Evolutionary conservation across 2,797 vertebrate species (phyloP).

Genomic region (Melanotaenia trifasciata): DNA sequence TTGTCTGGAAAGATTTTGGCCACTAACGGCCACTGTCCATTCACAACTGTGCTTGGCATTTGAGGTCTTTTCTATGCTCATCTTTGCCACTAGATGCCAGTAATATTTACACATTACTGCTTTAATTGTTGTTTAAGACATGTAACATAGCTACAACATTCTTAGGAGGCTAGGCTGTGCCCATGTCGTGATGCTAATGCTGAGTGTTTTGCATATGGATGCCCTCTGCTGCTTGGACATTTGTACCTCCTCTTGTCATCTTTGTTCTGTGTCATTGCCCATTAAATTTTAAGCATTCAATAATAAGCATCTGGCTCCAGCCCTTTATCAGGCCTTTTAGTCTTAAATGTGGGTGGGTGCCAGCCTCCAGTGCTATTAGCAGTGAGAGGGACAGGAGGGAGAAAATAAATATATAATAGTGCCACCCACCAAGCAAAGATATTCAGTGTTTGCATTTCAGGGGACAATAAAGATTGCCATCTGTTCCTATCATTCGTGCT

Average conservation of each 20-base stretch:
- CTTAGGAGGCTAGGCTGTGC: background rate
- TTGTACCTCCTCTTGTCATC: slow-evolving; percentile 53
- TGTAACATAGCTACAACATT: background rate
- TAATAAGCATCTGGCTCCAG: slow-evolving; percentile 67
- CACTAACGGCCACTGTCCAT: background rate
- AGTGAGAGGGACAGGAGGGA: slow-evolving; percentile 65
- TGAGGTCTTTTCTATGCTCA: background rate
- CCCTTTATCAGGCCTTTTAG: slow-evolving; percentile 67
- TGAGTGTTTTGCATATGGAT: slow-evolving; percentile 22
- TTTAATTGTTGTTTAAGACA: background rate
- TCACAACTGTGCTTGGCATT: background rate
- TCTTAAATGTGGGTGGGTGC: slow-evolving; percentile 72
- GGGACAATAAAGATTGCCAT: slow-evolving; percentile 86
- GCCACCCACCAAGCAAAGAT: slow-evolving; percentile 81
- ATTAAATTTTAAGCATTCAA: slow-evolving; percentile 66
- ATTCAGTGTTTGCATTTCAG: slow-evolving; percentile 86
- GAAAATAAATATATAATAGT: slow-evolving; percentile 80
- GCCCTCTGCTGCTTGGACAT: slow-evolving; percentile 31
- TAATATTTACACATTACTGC: background rate
- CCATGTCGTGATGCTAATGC: background rate
- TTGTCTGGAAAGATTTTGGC: background rate
- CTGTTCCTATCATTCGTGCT: slow-evolving; percentile 85
- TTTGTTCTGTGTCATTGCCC: slow-evolving; percentile 60
- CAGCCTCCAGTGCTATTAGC: slow-evolving; percentile 68
- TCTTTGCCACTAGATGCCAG: no score